Evolutionary conservation across 2,888 invertebrate species (phyloP).

Genomic region (Elmis aenea): DNA sequence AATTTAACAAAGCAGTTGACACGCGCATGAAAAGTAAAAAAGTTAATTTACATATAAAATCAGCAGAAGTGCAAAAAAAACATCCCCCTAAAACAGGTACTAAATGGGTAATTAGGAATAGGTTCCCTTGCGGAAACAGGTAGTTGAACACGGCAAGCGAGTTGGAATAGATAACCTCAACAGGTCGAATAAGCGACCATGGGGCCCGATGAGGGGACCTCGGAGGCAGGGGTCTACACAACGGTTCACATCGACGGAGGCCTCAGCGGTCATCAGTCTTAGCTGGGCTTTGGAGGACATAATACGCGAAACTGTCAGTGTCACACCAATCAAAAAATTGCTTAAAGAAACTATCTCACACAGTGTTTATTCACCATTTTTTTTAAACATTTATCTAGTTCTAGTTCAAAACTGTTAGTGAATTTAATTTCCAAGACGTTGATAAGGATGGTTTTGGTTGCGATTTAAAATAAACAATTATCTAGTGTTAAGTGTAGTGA

Average conservation of each 20-base stretch:
- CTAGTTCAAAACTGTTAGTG: too few relatives aligned
- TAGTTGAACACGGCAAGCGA: constrained; percentile 36
- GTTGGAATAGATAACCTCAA: constrained; percentile 43
- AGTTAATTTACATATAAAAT: too few relatives aligned
- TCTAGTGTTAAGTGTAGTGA: constrained; percentile 1
- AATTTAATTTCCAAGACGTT: too few relatives aligned
- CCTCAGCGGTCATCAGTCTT: constrained; percentile 48
- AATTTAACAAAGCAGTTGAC: not conserved
- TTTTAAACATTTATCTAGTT: too few relatives aligned
- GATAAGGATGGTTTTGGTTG: too few relatives aligned
- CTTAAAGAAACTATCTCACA: not conserved
- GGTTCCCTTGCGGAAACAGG: constrained; percentile 25
- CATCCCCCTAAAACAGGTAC: too few relatives aligned
- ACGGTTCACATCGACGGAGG: constrained; percentile 39
- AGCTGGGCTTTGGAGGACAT: constrained; percentile 38
- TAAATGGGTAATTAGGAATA: too few relatives aligned
- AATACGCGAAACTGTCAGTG: constrained; percentile 29
- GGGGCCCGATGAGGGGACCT: constrained; percentile 29
- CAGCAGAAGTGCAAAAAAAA: too few relatives aligned
- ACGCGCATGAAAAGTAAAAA: too few relatives aligned
- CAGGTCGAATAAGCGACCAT: constrained; percentile 34
- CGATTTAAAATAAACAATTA: too few relatives aligned
- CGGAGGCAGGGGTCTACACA: constrained; percentile 36
- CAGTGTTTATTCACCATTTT: too few relatives aligned
- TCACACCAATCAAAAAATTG: not conserved